These are phyloP conservation scores for Saguinus oedipus DNA, from an alignment of 2,797 vertebrate genomes.

Conservation along the genomic window DNA sequence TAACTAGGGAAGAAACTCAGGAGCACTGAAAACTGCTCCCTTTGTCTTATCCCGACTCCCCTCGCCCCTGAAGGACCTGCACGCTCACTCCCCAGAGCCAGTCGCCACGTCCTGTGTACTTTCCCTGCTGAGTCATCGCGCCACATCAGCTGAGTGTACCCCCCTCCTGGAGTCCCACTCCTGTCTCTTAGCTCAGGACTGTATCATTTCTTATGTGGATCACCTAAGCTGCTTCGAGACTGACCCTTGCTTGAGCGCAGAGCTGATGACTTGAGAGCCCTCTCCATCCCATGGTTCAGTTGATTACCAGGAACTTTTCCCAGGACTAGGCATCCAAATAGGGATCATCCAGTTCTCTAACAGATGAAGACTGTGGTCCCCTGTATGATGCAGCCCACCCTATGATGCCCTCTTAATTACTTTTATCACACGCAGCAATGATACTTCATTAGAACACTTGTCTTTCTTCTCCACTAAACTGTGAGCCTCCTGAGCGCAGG, in stretches of 20 bases:
- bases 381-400: accelerated
- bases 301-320: background rate
- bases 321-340: background rate
- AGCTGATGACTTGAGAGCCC: background rate
- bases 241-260: background rate
- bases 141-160: accelerated
- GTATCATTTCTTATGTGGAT: accelerated
- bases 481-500: background rate
- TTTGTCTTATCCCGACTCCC: background rate
- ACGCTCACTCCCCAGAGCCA: background rate
- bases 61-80: accelerated
- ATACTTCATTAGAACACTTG: accelerated
- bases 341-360: background rate
- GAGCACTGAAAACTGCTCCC: too few relatives aligned
- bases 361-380: background rate
- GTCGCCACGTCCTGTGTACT: background rate
- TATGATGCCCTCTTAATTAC: background rate
- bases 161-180: too few relatives aligned
- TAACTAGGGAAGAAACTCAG: background rate
- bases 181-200: background rate
- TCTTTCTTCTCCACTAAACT: background rate
- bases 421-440: background rate
- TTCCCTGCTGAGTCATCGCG: accelerated
- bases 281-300: background rate
- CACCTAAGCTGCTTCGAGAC: too few relatives aligned